Percentiles rank a stretch among this genome's conserved stretches.
phyloP scores from a whole-genome alignment of 2,888 invertebrate species.

The Zaprionus obscuricornis region DNA sequence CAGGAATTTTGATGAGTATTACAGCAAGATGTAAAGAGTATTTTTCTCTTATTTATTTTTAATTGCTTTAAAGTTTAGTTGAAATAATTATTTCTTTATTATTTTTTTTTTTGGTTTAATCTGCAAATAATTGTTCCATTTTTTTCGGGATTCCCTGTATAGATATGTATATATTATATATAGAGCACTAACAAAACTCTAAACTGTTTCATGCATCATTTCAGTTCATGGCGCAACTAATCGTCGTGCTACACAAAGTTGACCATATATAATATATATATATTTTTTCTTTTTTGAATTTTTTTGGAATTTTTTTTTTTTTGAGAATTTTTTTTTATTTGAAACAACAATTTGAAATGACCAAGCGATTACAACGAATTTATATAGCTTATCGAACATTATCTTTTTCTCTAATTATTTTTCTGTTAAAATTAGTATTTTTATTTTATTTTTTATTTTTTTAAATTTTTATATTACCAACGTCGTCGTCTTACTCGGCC shows the following conservation, averaged over 20 bases:
- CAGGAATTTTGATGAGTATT: too few relatives aligned
- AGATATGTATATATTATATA: constrained; percentile 22
- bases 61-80: neutral
- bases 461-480: too few relatives aligned
- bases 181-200: neutral
- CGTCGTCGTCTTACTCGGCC: too few relatives aligned
- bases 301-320: neutral
- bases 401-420: too few relatives aligned
- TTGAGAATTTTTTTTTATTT: constrained; percentile 15
- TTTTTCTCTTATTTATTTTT: constrained; percentile 1
- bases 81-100: neutral
- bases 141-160: constrained; percentile 20
- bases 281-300: too few relatives aligned
- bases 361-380: constrained; percentile 14
- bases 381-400: too few relatives aligned
- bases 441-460: too few relatives aligned
- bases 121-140: constrained; percentile 45
- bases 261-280: too few relatives aligned
- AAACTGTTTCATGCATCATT: constrained; percentile 65
- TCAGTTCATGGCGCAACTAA: constrained; percentile 64
- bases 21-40: too few relatives aligned
- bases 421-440: too few relatives aligned
- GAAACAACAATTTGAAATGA: constrained; percentile 6
- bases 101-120: constrained; percentile 9
- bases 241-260: constrained; percentile 1